phyloP scores from a whole-genome alignment of 2,797 vertebrate genomes.

The Macrochelys suwanniensis region DNA sequence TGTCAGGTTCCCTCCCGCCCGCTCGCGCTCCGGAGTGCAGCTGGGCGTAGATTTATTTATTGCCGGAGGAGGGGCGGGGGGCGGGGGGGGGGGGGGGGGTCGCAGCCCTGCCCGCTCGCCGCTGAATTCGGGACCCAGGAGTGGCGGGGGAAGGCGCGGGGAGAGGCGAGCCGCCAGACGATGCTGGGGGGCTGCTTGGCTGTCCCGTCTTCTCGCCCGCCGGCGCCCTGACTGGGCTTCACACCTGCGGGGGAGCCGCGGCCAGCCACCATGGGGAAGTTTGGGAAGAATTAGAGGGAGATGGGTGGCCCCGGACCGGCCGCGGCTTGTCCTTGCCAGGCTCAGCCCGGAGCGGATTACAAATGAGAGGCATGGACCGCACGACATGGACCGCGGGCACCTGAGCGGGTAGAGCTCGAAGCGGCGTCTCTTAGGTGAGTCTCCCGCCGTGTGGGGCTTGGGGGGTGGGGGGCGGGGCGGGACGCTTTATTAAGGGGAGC shows the following conservation, averaged over 20 bases:
- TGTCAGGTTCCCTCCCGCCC: slow-evolving; percentile 18
- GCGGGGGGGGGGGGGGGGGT: background rate
- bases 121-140: background rate
- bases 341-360: background rate
- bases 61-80: background rate
- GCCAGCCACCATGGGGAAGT: background rate
- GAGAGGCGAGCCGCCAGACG: background rate
- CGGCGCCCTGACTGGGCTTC: background rate
- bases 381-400: slow-evolving; percentile 4
- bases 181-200: background rate
- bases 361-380: background rate
- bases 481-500: background rate
- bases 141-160: background rate
- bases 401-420: slow-evolving; percentile 49
- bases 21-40: background rate
- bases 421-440: slow-evolving; percentile 44
- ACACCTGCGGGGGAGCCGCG: too few species aligned
- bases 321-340: background rate
- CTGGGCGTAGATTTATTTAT: too few species aligned
- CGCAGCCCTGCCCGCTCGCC: background rate
- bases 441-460: background rate
- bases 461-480: too few species aligned
- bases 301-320: background rate
- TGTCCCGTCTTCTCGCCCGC: background rate
- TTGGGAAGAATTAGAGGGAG: background rate